phyloP scores from a whole-genome alignment of 1,140 invertebrate species.

The Camponotus floridanus region DNA sequence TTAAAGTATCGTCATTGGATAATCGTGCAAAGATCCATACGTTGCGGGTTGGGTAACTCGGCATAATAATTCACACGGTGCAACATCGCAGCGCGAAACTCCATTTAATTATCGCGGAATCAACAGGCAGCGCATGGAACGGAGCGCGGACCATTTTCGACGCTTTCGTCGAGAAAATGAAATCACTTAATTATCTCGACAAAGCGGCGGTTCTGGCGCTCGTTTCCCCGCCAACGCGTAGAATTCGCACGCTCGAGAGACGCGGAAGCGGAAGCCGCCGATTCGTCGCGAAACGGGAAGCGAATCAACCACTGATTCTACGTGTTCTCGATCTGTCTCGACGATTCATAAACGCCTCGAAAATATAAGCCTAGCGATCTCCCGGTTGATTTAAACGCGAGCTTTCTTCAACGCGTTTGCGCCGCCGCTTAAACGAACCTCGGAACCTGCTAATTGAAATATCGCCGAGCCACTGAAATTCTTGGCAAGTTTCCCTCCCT shows the following conservation, averaged over 20 bases:
- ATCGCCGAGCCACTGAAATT: slow-evolving; percentile 83
- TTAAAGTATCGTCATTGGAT: not conserved
- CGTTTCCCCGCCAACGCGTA: slow-evolving; percentile 54
- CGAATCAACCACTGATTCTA: slow-evolving; percentile 23
- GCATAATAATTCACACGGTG: slow-evolving; percentile 55
- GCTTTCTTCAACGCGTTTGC: slow-evolving; percentile 72
- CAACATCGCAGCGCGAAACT: slow-evolving; percentile 51
- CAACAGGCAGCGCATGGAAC: slow-evolving; percentile 53
- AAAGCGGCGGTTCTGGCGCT: slow-evolving; percentile 52
- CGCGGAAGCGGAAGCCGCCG: slow-evolving; percentile 57
- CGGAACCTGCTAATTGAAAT: slow-evolving; percentile 84
- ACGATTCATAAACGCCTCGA: slow-evolving; percentile 48
- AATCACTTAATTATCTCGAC: slow-evolving; percentile 60
- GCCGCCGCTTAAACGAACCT: slow-evolving; percentile 79
- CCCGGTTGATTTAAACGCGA: slow-evolving; percentile 48
- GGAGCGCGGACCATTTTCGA: slow-evolving; percentile 56
- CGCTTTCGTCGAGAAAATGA: slow-evolving; percentile 63
- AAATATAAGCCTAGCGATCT: slow-evolving; percentile 25
- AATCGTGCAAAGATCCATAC: slow-evolving; percentile 18
- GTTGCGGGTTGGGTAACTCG: slow-evolving; percentile 26
- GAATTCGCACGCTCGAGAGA: slow-evolving; percentile 44
- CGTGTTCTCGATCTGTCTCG: slow-evolving; percentile 3
- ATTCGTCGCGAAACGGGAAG: slow-evolving; percentile 66
- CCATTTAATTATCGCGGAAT: slow-evolving; percentile 61
- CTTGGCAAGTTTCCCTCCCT: slow-evolving; percentile 79